Evolutionary conservation across 2,888 invertebrate species (phyloP).

Genomic region (Acholoe squamosa): DNA sequence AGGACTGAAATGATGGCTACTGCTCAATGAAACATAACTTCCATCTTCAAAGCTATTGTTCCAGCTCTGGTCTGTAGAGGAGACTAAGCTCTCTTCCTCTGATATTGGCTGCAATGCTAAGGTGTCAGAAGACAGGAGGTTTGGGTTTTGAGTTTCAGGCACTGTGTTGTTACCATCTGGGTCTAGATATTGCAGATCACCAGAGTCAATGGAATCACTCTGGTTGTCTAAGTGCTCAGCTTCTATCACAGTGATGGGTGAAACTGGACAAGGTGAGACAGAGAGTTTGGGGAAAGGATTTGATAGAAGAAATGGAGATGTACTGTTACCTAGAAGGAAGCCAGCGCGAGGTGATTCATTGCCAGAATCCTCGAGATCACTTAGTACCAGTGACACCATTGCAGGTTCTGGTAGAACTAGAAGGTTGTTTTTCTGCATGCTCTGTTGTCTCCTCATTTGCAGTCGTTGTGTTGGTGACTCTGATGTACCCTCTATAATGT

Average conservation of each 20-base stretch:
- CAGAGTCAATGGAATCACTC: conserved; percentile 75
- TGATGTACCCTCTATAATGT: conserved; percentile 47
- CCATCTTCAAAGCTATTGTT: conserved; percentile 38
- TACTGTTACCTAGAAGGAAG: not conserved
- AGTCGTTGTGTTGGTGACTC: not conserved
- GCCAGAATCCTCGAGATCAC: conserved; percentile 69
- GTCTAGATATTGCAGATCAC: not conserved
- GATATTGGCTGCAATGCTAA: conserved; percentile 54
- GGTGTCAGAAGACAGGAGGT: not conserved
- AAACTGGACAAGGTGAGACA: conserved; percentile 66
- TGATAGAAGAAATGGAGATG: not conserved
- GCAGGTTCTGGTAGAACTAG: conserved; percentile 71
- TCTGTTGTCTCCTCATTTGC: too few species aligned
- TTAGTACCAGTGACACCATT: conserved; percentile 73
- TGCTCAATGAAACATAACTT: not conserved
- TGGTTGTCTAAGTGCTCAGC: conserved; percentile 77
- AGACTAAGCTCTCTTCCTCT: conserved; percentile 51
- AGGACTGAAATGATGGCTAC: conserved; percentile 3
- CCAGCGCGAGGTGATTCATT: not conserved
- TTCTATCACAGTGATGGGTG: conserved; percentile 80
- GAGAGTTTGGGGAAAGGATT: not conserved
- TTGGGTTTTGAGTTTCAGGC: not conserved
- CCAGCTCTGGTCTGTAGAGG: conserved; percentile 29
- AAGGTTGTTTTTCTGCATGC: not conserved
- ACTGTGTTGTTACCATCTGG: too few species aligned